A percentile compares a stretch with the other conserved stretches of the same genome.
Conservation (phyloP, 2,113 vertebrate genomes). For the Lathamus discolor region DNA sequence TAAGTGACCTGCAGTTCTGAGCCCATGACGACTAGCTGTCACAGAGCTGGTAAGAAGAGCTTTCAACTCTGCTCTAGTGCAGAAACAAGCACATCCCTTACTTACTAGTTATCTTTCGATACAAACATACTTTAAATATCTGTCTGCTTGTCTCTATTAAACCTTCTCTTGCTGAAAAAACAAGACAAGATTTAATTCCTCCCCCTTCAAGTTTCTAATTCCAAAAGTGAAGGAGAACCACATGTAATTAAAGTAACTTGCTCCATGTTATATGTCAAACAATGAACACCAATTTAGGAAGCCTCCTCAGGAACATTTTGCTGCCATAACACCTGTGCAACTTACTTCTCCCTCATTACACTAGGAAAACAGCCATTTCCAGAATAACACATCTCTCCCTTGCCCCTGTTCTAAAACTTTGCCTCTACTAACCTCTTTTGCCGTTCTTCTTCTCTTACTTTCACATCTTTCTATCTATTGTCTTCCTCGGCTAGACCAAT, state of each 20-base stretch:
- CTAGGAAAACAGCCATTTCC: not conserved
- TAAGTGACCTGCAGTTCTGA: not conserved
- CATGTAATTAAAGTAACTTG: not conserved
- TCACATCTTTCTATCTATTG: not conserved
- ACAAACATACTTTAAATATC: not conserved
- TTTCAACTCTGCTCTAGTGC: not conserved
- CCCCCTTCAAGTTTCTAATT: not conserved
- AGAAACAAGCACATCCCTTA: not conserved
- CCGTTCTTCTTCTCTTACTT: not conserved
- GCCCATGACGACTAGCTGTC: not conserved
- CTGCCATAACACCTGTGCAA: not conserved
- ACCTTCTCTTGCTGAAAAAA: not conserved
- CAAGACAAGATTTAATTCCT: not conserved
- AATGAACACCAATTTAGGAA: not conserved
- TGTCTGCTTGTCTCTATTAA: not conserved
- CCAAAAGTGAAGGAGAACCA: not conserved
- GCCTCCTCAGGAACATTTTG: not conserved
- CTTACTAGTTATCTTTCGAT: not conserved
- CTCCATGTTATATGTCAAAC: not conserved
- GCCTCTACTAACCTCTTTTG: not conserved
- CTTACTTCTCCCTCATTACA: not conserved
- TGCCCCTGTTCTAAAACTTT: not conserved
- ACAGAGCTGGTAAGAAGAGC: not conserved
- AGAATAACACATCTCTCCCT: not conserved
- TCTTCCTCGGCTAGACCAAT: not conserved